Evolutionary conservation across 2,888 invertebrate genomes (phyloP).

Genomic region (Epistrophe eligans): DNA sequence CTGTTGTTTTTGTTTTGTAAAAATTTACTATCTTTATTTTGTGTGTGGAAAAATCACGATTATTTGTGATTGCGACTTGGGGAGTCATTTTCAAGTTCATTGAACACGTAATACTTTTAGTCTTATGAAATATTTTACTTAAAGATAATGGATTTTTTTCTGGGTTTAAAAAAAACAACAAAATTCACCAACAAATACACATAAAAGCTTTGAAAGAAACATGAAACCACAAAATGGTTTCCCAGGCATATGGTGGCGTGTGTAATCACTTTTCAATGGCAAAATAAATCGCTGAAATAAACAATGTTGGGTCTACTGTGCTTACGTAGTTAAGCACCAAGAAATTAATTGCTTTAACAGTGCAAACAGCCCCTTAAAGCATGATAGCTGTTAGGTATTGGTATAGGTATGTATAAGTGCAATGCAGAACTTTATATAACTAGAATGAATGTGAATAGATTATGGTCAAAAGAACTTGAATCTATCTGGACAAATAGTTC

Average conservation of each 20-base stretch:
- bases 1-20: slow-evolving; percentile 10
- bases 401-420: background rate
- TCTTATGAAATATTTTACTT: slow-evolving; percentile 60
- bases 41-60: slow-evolving; percentile 21
- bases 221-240: slow-evolving; percentile 57
- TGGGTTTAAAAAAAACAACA: slow-evolving; percentile 26
- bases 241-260: slow-evolving; percentile 36
- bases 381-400: background rate
- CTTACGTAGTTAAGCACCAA: slow-evolving; percentile 4
- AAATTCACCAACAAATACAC: background rate
- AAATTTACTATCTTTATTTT: slow-evolving; percentile 22
- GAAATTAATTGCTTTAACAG: slow-evolving; percentile 30
- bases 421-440: background rate
- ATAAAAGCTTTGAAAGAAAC: slow-evolving; percentile 24
- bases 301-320: slow-evolving; percentile 1
- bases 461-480: slow-evolving; percentile 22
- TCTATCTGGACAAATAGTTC: slow-evolving; percentile 1
- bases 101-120: slow-evolving; percentile 65
- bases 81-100: slow-evolving; percentile 67
- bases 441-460: background rate
- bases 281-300: slow-evolving; percentile 58
- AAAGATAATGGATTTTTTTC: slow-evolving; percentile 39
- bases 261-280: slow-evolving; percentile 57
- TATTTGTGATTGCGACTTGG: background rate
- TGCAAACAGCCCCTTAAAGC: slow-evolving; percentile 16